Evolutionary conservation across 2,888 invertebrate genomes (phyloP).

Genomic region (Tinea pellionella): DNA sequence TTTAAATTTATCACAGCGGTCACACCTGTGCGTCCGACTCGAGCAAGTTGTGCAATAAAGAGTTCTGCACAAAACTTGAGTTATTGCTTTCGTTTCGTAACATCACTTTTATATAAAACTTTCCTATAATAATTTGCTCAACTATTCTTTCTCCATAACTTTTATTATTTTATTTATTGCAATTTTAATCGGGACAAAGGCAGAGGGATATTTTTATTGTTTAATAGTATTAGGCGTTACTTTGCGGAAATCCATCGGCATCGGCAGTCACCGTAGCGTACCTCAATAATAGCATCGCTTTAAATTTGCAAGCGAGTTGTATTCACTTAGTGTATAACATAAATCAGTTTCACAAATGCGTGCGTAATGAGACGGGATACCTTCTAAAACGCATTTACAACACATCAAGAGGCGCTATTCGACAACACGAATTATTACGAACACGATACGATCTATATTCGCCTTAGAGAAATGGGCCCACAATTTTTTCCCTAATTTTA

Average conservation of each 20-base stretch:
- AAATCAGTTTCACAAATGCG: conserved; percentile 39
- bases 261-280: no score
- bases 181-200: no score
- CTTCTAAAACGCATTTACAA: conserved; percentile 16
- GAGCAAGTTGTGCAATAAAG: background rate
- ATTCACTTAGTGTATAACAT: conserved; percentile 42
- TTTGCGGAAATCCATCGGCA: no score
- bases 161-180: no score
- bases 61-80: conserved; percentile 4
- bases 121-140: no score
- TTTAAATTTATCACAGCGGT: conserved; percentile 2
- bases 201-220: no score
- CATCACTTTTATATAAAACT: background rate
- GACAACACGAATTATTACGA: background rate
- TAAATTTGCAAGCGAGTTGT: conserved; percentile 20
- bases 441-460: background rate
- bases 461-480: no score
- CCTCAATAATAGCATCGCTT: no score
- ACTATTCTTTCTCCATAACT: no score
- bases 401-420: background rate
- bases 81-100: background rate
- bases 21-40: conserved; percentile 5
- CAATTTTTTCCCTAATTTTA: no score
- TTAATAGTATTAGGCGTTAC: no score
- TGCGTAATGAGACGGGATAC: conserved; percentile 38